phyloP scores from a whole-genome alignment of 2,888 invertebrate genomes.

The Aporophyla lueneburgensis region DNA sequence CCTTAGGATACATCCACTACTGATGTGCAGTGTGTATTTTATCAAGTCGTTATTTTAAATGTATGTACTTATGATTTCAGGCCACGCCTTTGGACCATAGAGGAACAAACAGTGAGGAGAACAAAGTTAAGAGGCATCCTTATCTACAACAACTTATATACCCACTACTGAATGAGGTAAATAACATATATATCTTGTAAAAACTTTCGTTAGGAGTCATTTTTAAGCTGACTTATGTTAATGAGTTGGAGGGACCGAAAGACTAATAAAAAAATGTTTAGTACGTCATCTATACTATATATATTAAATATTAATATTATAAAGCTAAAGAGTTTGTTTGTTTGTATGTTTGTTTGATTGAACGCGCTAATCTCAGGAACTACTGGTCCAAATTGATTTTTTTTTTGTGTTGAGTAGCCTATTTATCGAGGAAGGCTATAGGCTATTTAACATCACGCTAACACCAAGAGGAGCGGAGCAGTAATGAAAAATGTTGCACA shows the following conservation, averaged over 20 bases:
- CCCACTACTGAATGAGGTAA: constrained; percentile 88
- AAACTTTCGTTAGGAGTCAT: not conserved
- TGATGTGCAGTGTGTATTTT: not conserved
- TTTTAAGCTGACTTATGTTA: not conserved
- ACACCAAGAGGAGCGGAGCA: too few species aligned
- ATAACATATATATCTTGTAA: not conserved
- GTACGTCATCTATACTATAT: too few species aligned
- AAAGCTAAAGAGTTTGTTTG: too few species aligned
- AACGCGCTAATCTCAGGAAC: too few species aligned
- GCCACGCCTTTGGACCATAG: constrained; percentile 89
- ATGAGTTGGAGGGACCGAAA: not conserved
- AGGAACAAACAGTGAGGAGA: constrained; percentile 86
- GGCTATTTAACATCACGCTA: too few species aligned
- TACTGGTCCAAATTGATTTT: too few species aligned
- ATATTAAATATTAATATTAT: too few species aligned
- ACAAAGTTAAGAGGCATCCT: constrained; percentile 86
- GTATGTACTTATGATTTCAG: constrained; percentile 72
- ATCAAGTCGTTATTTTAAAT: not conserved
- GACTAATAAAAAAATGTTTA: too few species aligned
- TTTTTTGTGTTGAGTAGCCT: too few species aligned
- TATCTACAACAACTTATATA: constrained; percentile 89
- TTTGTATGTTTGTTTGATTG: too few species aligned
- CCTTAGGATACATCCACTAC: not conserved
- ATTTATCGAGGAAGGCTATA: too few species aligned
- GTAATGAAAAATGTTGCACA: too few species aligned